phyloP scores from a whole-genome alignment of 2,113 vertebrate species.

The Pleuronectes platessa region DNA sequence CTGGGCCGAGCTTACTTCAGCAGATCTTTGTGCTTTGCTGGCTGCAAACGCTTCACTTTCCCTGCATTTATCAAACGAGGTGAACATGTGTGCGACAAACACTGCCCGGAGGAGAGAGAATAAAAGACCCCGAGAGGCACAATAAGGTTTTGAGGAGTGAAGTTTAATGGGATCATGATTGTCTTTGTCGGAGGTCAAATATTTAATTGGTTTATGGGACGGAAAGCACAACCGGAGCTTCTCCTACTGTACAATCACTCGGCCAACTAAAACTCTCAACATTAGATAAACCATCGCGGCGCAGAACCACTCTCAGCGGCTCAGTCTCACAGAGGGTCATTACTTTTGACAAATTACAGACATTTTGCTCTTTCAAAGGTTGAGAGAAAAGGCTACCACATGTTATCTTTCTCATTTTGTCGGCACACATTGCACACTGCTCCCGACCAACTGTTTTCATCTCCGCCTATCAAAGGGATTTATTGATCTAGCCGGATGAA shows the following conservation, averaged over 20 bases:
- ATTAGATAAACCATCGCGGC: conserved; percentile 31
- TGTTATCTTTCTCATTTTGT: conserved; percentile 56
- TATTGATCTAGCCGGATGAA: conserved; percentile 49
- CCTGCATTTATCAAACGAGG: conserved; percentile 25
- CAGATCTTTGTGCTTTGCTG: conserved; percentile 37
- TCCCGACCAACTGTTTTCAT: conserved; percentile 46
- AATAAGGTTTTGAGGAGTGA: conserved; percentile 58
- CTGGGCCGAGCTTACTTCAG: conserved; percentile 27
- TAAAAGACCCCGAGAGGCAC: conserved; percentile 41
- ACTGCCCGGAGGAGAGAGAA: conserved; percentile 25
- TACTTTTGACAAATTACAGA: conserved; percentile 67
- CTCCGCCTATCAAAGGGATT: conserved; percentile 49
- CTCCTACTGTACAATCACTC: conserved; percentile 45
- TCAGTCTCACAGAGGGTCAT: conserved; percentile 50
- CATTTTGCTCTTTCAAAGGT: conserved; percentile 55
- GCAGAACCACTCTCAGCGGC: conserved; percentile 37
- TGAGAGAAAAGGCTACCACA: conserved; percentile 41
- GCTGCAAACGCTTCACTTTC: conserved; percentile 30
- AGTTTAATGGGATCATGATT: conserved; percentile 71
- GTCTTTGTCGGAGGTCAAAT: conserved; percentile 65
- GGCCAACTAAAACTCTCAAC: conserved; percentile 51
- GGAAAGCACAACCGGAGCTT: conserved; percentile 63
- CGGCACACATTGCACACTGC: conserved; percentile 20
- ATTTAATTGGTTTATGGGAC: conserved; percentile 62
- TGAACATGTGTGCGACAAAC: conserved; percentile 24